phyloP scores from a whole-genome alignment of 2,113 vertebrate genomes.

The Calyptomena viridis region DNA sequence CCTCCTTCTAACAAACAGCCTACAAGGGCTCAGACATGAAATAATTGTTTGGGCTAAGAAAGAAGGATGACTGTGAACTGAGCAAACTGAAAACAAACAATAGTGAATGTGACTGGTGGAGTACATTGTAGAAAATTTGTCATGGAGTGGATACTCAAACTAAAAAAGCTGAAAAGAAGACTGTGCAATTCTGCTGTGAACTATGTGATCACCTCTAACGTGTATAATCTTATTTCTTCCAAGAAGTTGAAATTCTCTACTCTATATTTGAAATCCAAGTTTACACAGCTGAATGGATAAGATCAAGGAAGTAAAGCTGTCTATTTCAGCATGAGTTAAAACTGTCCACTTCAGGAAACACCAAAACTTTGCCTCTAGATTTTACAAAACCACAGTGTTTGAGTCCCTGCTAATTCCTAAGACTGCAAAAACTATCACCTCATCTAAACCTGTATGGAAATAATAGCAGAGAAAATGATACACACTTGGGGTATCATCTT shows the following conservation, averaged over 20 bases:
- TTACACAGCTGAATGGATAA: not conserved
- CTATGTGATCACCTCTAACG: not conserved
- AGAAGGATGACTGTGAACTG: not conserved
- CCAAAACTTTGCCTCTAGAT: not conserved
- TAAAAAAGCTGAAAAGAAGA: not conserved
- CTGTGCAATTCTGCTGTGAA: not conserved
- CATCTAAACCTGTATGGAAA: not conserved
- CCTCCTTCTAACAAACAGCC: not conserved
- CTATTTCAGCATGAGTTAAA: not conserved
- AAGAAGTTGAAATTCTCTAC: not conserved
- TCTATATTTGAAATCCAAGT: not conserved
- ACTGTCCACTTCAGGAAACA: not conserved
- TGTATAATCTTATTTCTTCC: not conserved
- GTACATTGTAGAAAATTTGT: not conserved
- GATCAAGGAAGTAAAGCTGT: not conserved
- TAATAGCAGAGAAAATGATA: not conserved
- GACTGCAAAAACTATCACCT: not conserved
- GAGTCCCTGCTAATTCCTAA: not conserved
- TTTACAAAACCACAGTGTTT: not conserved
- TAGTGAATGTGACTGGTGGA: not conserved
- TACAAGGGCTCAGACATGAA: accelerated
- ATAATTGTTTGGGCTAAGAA: not conserved
- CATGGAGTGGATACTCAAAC: not conserved
- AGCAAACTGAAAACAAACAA: not conserved
- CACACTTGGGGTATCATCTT: not conserved